Evolutionary conservation across 2,888 invertebrate species (phyloP).

Genomic region (Molorchus minor): DNA sequence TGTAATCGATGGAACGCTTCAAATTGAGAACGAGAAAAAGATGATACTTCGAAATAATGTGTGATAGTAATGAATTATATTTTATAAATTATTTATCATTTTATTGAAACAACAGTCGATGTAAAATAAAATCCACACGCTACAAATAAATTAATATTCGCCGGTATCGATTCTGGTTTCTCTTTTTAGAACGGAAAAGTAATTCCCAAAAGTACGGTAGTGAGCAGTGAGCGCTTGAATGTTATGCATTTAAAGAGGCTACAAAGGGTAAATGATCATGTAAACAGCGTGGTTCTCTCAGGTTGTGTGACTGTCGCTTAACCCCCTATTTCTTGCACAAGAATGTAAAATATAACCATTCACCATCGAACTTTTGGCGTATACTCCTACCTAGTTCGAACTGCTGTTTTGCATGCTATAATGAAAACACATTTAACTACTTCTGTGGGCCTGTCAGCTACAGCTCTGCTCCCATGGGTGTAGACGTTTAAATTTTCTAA

Average conservation of each 20-base stretch:
- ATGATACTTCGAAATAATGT: too few relatives aligned
- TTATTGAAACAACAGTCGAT: too few relatives aligned
- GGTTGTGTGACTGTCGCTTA: slow-evolving; percentile 45
- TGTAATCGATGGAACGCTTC: too few relatives aligned
- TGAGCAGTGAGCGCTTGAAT: slow-evolving; percentile 54
- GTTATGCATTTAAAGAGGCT: slow-evolving; percentile 62
- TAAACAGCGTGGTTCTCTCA: slow-evolving; percentile 54
- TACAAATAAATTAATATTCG: slow-evolving; percentile 24
- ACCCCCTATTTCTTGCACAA: slow-evolving; percentile 43
- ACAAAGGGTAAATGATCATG: slow-evolving; percentile 60
- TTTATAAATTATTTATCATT: slow-evolving; percentile 26
- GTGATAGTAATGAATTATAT: slow-evolving; percentile 28
- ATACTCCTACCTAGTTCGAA: slow-evolving; percentile 49
- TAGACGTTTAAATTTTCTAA: slow-evolving; percentile 22
- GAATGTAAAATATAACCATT: slow-evolving; percentile 51
- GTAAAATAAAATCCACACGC: too few relatives aligned
- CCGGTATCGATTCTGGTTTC: slow-evolving; percentile 18
- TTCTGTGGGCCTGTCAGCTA: slow-evolving; percentile 32
- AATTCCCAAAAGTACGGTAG: slow-evolving; percentile 55
- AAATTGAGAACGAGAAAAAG: too few relatives aligned
- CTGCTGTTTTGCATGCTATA: slow-evolving; percentile 60
- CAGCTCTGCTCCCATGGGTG: slow-evolving; percentile 38
- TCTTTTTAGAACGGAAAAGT: slow-evolving; percentile 48
- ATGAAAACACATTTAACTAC: slow-evolving; percentile 57
- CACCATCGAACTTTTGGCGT: slow-evolving; percentile 35